A percentile compares a stretch with the other conserved stretches of the same genome.
Evolutionary conservation across 1,140 invertebrate species (phyloP).

Genomic region (Radopholus similis): DNA sequence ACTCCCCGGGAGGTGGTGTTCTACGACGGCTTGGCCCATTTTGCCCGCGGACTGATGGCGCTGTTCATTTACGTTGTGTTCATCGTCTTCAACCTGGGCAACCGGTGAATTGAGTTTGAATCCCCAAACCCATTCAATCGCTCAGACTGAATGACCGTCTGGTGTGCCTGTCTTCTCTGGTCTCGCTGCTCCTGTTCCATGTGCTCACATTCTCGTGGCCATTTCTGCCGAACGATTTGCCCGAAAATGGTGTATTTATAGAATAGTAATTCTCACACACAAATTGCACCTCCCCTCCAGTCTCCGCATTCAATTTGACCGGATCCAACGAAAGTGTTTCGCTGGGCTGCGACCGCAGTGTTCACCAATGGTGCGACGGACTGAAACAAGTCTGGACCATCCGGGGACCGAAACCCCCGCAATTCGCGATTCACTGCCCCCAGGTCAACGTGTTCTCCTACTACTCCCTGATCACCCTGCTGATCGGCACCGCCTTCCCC

Average conservation of each 20-base stretch:
- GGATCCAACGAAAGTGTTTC: background rate
- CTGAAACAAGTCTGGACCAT: constrained; percentile 1
- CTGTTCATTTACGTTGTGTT: constrained; percentile 16
- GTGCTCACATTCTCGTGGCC: constrained; percentile 34
- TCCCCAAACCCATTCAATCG: no score
- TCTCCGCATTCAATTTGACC: background rate
- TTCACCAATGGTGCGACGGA: constrained; percentile 13
- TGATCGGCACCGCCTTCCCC: constrained; percentile 29
- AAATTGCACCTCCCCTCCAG: background rate
- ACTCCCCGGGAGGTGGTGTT: constrained; percentile 17
- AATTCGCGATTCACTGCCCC: background rate
- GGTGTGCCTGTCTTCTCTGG: background rate
- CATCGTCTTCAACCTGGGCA: constrained; percentile 20
- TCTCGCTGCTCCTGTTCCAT: constrained; percentile 24
- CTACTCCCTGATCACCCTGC: constrained; percentile 26
- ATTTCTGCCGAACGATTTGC: constrained; percentile 16
- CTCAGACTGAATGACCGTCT: constrained; percentile 21
- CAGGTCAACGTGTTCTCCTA: constrained; percentile 32
- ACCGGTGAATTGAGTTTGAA: constrained; percentile 3
- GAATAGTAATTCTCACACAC: background rate
- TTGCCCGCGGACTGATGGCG: constrained; percentile 2
- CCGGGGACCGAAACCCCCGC: background rate
- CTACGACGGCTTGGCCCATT: constrained; percentile 6
- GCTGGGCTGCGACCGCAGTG: constrained; percentile 18
- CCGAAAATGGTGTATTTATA: constrained; percentile 9